phyloP scores from a whole-genome alignment of 1,140 invertebrate species.

The Bombyx mandarina region DNA sequence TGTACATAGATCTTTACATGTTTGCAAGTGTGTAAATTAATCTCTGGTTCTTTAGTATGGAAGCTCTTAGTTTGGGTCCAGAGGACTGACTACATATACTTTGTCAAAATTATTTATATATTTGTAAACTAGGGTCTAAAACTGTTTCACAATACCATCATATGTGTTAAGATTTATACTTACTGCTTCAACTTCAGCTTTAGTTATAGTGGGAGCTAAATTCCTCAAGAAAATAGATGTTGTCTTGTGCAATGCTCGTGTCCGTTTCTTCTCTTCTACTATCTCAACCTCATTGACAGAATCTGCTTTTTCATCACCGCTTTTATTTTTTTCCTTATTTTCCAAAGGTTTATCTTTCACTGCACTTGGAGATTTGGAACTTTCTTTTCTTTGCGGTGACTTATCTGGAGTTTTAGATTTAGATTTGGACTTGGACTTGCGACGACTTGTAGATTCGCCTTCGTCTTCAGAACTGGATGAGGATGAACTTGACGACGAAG shows the following conservation, averaged over 20 bases:
- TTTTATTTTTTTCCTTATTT: constrained; percentile 19
- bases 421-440: constrained; percentile 55
- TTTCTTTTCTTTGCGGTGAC: constrained; percentile 41
- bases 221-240: constrained; percentile 97
- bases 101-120: no score
- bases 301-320: constrained; percentile 65
- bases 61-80: no score
- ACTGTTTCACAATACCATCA: no score
- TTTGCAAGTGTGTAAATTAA: no score
- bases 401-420: constrained; percentile 54
- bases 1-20: no score
- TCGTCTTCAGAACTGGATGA: constrained; percentile 62
- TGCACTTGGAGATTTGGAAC: constrained; percentile 43
- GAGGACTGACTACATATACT: no score
- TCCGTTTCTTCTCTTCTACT: constrained; percentile 71
- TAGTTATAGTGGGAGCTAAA: constrained; percentile 94
- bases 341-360: constrained; percentile 31
- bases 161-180: constrained; percentile 41
- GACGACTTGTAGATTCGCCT: constrained; percentile 36
- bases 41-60: no score
- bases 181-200: constrained; percentile 96
- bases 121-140: not conserved
- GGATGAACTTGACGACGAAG: constrained; percentile 57
- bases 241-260: constrained; percentile 89
- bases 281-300: constrained; percentile 35